phyloP scores from a whole-genome alignment of 1,140 invertebrate species.

The Saccostrea cuccullata region DNA sequence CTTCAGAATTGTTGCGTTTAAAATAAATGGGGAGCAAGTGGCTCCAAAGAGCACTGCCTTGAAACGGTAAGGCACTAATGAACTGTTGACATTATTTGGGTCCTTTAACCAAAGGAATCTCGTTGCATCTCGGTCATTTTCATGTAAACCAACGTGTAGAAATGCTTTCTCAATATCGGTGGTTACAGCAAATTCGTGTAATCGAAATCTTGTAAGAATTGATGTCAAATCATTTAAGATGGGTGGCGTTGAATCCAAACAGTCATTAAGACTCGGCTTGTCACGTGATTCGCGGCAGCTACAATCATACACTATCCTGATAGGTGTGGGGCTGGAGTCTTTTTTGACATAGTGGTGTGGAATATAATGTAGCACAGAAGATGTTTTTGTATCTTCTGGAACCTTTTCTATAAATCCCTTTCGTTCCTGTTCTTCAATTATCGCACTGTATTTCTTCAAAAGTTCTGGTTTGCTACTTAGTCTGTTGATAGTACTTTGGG shows the following conservation, averaged over 20 bases:
- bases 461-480: no score
- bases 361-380: neutral
- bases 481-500: no score
- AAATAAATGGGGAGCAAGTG: conserved; percentile 46
- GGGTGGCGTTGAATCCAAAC: no score
- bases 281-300: conserved; percentile 1
- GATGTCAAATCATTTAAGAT: no score
- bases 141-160: conserved; percentile 14
- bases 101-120: conserved; percentile 42
- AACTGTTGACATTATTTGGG: neutral
- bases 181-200: neutral
- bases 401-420: no score
- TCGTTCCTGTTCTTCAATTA: no score
- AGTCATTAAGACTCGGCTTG: no score
- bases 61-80: conserved; percentile 22
- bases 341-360: conserved; percentile 38
- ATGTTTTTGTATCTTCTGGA: no score
- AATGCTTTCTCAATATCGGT: conserved; percentile 48
- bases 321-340: conserved; percentile 38
- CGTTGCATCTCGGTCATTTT: conserved; percentile 32
- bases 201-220: conserved; percentile 4
- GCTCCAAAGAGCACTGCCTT: conserved; percentile 41
- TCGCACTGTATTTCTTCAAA: no score
- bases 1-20: conserved; percentile 38
- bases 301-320: conserved; percentile 42